Base-by-base conservation (phyloP, 2,113 vertebrate species). In the Baryphthengus martii region DNA sequence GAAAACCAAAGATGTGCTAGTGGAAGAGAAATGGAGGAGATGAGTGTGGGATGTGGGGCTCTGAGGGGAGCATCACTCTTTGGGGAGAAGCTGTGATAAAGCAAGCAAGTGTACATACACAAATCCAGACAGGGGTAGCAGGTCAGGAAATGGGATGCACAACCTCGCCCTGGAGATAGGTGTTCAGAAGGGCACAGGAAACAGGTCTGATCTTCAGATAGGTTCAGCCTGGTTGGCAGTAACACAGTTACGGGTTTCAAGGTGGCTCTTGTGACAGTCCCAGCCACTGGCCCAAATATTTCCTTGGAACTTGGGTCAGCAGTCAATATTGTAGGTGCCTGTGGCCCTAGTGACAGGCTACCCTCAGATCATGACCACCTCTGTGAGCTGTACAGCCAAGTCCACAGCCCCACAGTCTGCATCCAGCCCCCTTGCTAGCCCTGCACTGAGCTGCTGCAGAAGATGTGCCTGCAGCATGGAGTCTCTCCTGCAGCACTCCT, bases 81-180 rank as follows among this genome's bases (percentile, higher is more conserved):
- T 2, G 2, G 7, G 9, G 9, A 17, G 20, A 7, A 37, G 28
- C 21, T 35, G 50, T 53, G 81, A 47, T 31, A 40, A 66, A 59
- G n/a, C 2, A 2, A 66, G 42, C 4, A 4, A 11, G 5, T 18
- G 55, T 17, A 11, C 15, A n/a, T 55, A 37, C 56, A 58, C 8
- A 72, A 37, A 37, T 44, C 42, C 40, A 66, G 18, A 49, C 0
- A 2, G 31, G 33, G 10, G 28, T 31, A 11, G 6, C 0, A 0
- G 11, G 20, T 35, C 40, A 28, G 77, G 47, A 76, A 42, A 86
- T 0, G 3, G 39, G 25, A 40, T 26, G 28, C 9, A 17, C 1
- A 7, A 18, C 3, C 19, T 37, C 1, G 0, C 50, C 25, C 39
- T 53, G 39, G 75, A 59, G 45, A 53, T 2, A 37, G 2, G 8